Percentiles rank a stretch among this genome's conserved stretches.
These are phyloP conservation scores for Eupithecia exiguata DNA, from an alignment of 2,888 invertebrate genomes.

Conservation along the genomic window DNA sequence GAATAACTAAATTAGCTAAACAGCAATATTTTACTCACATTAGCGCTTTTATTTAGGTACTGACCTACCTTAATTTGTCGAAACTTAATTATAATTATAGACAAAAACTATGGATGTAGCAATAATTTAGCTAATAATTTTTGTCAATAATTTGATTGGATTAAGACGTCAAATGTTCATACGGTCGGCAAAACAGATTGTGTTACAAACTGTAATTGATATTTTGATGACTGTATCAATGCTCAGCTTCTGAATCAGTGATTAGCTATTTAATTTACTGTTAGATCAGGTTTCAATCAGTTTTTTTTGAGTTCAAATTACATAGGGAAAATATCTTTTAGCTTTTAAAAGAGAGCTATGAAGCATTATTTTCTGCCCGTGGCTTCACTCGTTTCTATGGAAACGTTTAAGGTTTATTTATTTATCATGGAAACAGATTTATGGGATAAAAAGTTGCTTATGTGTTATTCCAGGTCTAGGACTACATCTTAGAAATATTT, in stretches of 20 bases:
- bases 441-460: neutral
- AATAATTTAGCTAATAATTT: conserved; percentile 63
- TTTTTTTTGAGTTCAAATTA: neutral
- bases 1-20: conserved; percentile 25
- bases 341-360: neutral
- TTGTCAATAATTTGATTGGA: conserved; percentile 79
- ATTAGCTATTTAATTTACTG: conserved; percentile 14
- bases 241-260: conserved; percentile 8
- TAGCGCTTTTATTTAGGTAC: conserved; percentile 56
- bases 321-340: neutral
- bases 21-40: conserved; percentile 36
- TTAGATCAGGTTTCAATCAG: conserved; percentile 1
- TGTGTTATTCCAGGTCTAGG: neutral
- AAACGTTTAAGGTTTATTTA: neutral
- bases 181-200: conserved; percentile 77
- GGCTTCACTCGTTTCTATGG: neutral
- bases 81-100: conserved; percentile 65
- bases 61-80: conserved; percentile 73
- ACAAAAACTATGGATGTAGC: conserved; percentile 55
- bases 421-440: no score
- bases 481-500: neutral
- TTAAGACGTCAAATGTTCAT: conserved; percentile 79
- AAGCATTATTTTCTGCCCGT: neutral
- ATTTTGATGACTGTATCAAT: conserved; percentile 45
- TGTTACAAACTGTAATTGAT: conserved; percentile 64